Conservation (phyloP, 2,888 invertebrate species). For the Tachystola acroxantha region DNA sequence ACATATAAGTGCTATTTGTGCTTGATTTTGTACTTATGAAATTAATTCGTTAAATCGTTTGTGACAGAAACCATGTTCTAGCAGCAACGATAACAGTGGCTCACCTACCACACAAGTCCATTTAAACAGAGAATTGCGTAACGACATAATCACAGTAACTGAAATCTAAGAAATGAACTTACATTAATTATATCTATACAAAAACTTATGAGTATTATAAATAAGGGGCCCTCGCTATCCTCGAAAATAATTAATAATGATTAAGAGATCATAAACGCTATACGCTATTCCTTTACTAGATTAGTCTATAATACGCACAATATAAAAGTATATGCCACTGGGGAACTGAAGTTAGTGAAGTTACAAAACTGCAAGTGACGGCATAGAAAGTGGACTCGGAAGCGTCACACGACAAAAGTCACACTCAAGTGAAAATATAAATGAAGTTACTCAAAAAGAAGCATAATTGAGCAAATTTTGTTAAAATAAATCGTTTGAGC, state of each 20-base stretch:
- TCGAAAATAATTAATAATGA: constrained; percentile 76
- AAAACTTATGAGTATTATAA: constrained; percentile 78
- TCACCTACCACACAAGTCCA: constrained; percentile 3
- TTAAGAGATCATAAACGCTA: constrained; percentile 78
- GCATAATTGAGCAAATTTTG: constrained; percentile 72
- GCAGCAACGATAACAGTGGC: constrained; percentile 5
- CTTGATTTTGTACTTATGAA: constrained; percentile 41
- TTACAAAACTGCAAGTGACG: constrained; percentile 43
- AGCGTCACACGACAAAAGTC: constrained; percentile 5
- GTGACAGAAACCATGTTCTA: constrained; percentile 1
- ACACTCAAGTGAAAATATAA: constrained; percentile 1
- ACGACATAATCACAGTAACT: constrained; percentile 45
- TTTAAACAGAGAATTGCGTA: constrained; percentile 18
- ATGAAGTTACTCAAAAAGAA: constrained; percentile 23
- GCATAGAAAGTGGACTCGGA: constrained; percentile 13
- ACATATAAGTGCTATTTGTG: constrained; percentile 42
- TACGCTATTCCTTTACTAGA: constrained; percentile 63
- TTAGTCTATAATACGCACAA: constrained; percentile 67
- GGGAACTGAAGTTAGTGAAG: constrained; percentile 39
- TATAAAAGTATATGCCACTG: constrained; percentile 67
- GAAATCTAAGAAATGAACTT: constrained; percentile 41
- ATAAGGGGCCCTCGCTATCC: constrained; percentile 61
- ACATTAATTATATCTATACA: constrained; percentile 53
- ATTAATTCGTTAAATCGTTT: constrained; percentile 13
- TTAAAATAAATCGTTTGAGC: constrained; percentile 70